These are phyloP conservation scores for Arremon brunneinucha DNA, from an alignment of 2,797 vertebrate genomes.

Conservation along the genomic window DNA sequence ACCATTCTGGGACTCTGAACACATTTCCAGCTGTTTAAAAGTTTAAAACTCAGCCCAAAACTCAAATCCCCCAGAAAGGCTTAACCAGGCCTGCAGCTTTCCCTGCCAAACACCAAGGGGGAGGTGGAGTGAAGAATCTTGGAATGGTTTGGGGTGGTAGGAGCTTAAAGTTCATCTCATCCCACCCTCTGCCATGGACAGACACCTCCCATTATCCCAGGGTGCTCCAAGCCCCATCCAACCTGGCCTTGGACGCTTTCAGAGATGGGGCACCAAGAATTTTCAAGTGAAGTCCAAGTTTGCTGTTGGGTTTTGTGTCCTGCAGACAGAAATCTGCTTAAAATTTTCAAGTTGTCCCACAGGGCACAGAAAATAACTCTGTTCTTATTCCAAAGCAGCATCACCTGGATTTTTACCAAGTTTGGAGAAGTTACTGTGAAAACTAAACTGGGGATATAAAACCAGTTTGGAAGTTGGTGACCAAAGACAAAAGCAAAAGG, in stretches of 20 bases:
- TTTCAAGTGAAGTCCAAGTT: not conserved
- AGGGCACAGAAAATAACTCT: not conserved
- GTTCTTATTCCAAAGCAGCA: not conserved
- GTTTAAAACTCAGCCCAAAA: not conserved
- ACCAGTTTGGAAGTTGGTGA: not conserved
- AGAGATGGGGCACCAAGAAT: not conserved
- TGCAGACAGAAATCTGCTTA: not conserved
- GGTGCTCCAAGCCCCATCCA: rapidly evolving
- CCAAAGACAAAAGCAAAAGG: not conserved
- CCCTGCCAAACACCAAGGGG: not conserved
- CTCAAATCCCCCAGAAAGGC: not conserved
- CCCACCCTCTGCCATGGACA: not conserved
- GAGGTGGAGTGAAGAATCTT: not conserved
- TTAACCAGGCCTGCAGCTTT: not conserved
- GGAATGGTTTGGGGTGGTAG: not conserved
- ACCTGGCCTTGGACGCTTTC: not conserved
- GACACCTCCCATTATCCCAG: not conserved
- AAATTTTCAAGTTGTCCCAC: not conserved
- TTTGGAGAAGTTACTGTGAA: not conserved
- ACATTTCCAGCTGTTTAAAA: not conserved
- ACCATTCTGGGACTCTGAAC: not conserved
- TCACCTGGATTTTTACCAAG: not conserved
- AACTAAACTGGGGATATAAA: not conserved
- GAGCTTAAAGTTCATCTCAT: not conserved
- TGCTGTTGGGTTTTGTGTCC: not conserved